phyloP scores from a whole-genome alignment of 1,140 invertebrate genomes.

The Brachionus rotundiformis region DNA sequence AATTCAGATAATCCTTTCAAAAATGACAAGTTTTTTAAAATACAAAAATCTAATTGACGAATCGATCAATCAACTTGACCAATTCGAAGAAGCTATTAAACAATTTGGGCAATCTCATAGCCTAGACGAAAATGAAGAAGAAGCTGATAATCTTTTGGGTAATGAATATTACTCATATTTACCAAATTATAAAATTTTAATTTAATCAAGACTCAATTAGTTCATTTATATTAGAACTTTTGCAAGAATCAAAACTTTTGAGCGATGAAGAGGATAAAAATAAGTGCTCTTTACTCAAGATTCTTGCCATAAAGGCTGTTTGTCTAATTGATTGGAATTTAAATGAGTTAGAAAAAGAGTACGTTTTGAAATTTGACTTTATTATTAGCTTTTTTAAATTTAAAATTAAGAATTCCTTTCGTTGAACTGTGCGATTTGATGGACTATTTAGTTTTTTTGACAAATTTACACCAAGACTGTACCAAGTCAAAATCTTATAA shows the following conservation, averaged over 20 bases:
- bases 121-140: background rate
- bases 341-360: slow-evolving; percentile 35
- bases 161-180: background rate
- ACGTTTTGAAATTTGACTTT: background rate
- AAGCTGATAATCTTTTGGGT: slow-evolving; percentile 16
- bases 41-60: slow-evolving; percentile 47
- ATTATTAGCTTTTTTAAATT: background rate
- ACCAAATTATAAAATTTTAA: background rate
- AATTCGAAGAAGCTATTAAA: slow-evolving; percentile 10
- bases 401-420: slow-evolving; percentile 26
- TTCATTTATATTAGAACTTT: slow-evolving; percentile 20
- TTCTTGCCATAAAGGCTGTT: slow-evolving; percentile 5
- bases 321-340: slow-evolving; percentile 39
- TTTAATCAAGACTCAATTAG: slow-evolving; percentile 14
- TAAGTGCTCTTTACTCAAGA: slow-evolving; percentile 3
- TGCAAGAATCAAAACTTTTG: slow-evolving; percentile 1
- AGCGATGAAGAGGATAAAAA: background rate
- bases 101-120: background rate
- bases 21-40: slow-evolving; percentile 21
- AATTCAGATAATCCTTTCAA: background rate
- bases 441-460: slow-evolving; percentile 26
- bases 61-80: slow-evolving; percentile 25
- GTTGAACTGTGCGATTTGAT: slow-evolving; percentile 31
- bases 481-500: background rate
- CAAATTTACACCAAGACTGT: slow-evolving; percentile 8